Conservation (phyloP, 1,140 invertebrate species). For the Plodia interpunctella region DNA sequence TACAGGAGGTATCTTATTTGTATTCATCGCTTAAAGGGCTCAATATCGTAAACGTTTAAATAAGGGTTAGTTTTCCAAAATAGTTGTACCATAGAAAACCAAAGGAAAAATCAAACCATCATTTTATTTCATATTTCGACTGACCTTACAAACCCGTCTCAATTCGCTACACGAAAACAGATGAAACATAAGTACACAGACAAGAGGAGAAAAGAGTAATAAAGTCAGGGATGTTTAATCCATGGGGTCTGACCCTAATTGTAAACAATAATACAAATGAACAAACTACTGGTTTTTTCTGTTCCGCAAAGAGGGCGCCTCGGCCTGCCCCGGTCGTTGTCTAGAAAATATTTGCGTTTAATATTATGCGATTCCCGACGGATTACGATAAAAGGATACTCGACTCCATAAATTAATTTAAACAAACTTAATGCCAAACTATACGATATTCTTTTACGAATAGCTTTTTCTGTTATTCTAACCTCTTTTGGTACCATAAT, state of each 20-base stretch:
- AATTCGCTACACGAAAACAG: slow-evolving; percentile 12
- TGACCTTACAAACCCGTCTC: neutral
- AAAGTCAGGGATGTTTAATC: slow-evolving; percentile 27
- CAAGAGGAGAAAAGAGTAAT: slow-evolving; percentile 29
- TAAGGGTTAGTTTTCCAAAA: neutral
- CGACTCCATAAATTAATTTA: neutral
- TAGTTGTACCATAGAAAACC: neutral
- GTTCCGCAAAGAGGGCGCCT: slow-evolving; percentile 29
- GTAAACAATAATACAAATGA: slow-evolving; percentile 49
- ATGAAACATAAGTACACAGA: slow-evolving; percentile 18
- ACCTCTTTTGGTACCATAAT: too few relatives aligned
- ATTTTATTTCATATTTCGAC: too few relatives aligned
- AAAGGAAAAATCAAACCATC: too few relatives aligned
- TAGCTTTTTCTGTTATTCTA: neutral
- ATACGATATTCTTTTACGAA: neutral
- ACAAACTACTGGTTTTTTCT: slow-evolving; percentile 41
- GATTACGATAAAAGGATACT: slow-evolving; percentile 6
- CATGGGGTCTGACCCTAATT: slow-evolving; percentile 39
- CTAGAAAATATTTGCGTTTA: neutral
- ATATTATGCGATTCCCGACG: neutral
- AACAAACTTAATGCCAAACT: neutral
- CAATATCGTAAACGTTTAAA: too few relatives aligned
- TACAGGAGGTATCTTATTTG: too few relatives aligned
- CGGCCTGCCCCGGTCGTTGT: neutral
- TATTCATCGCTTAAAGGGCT: too few relatives aligned